Conservation (phyloP, 1,140 invertebrate genomes). For the Colletes latitarsis region DNA sequence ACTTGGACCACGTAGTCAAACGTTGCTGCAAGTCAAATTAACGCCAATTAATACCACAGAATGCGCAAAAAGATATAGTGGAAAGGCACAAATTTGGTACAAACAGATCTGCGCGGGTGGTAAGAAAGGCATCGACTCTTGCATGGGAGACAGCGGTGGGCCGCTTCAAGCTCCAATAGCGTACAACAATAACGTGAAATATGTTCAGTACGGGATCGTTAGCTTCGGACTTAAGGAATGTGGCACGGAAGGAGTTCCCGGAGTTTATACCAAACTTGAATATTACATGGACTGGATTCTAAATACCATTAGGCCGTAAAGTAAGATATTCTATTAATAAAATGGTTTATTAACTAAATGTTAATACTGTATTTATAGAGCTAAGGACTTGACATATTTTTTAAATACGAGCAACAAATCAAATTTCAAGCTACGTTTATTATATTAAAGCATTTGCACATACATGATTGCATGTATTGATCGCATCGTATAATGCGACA, state of each 20-base stretch:
- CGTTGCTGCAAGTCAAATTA: conserved; percentile 81
- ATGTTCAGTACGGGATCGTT: conserved; percentile 81
- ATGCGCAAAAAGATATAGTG: conserved; percentile 79
- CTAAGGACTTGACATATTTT: not conserved
- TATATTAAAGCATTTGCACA: not conserved
- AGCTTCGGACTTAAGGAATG: conserved; percentile 81
- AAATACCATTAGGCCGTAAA: conserved; percentile 78
- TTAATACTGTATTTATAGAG: not conserved
- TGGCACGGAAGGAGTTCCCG: conserved; percentile 82
- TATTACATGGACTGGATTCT: conserved; percentile 86
- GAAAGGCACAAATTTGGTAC: conserved; percentile 70
- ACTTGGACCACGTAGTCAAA: conserved; percentile 73
- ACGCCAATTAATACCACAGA: conserved; percentile 75
- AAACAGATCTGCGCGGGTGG: conserved; percentile 85
- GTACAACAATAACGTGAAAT: conserved; percentile 68
- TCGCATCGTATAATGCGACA: not conserved
- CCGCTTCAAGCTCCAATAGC: conserved; percentile 74
- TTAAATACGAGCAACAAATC: not conserved
- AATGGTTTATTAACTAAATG: not conserved
- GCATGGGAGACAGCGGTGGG: conserved; percentile 81
- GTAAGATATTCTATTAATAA: not conserved
- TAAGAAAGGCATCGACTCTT: conserved; percentile 76
- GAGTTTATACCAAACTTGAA: conserved; percentile 84
- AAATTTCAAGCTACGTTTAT: not conserved
- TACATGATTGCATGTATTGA: conserved; percentile 5